Percentiles rank a stretch among this genome's conserved stretches.
Conservation (phyloP, 2,888 invertebrate genomes). For the Sminthurinus aureus region DNA sequence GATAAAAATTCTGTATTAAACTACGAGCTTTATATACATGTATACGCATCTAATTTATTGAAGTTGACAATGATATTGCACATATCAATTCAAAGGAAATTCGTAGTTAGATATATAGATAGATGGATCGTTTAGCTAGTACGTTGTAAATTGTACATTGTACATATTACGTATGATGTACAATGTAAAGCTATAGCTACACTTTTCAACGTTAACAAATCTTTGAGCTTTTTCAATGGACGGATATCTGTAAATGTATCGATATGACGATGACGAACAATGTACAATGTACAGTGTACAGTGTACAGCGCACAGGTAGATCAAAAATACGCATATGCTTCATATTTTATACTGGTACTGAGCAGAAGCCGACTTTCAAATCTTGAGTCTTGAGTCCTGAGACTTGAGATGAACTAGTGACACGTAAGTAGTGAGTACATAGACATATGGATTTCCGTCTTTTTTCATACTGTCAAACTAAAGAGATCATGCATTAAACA, state of each 20-base stretch:
- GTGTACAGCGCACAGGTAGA: background rate
- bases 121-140: no score
- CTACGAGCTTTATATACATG: background rate
- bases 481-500: conserved; percentile 12
- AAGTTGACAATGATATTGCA: background rate
- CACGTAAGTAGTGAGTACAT: background rate
- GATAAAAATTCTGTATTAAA: background rate
- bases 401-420: background rate
- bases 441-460: background rate
- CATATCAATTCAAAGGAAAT: background rate
- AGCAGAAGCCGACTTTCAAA: background rate
- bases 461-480: background rate
- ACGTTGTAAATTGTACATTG: no score
- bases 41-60: background rate
- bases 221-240: no score
- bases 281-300: no score
- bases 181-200: no score
- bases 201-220: no score
- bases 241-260: no score
- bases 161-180: no score
- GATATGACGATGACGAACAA: no score
- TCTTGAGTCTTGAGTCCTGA: background rate
- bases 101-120: no score
- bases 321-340: background rate
- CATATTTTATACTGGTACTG: background rate